phyloP scores from a whole-genome alignment of 2,797 vertebrate species.

The Muscicapa comitata region DNA sequence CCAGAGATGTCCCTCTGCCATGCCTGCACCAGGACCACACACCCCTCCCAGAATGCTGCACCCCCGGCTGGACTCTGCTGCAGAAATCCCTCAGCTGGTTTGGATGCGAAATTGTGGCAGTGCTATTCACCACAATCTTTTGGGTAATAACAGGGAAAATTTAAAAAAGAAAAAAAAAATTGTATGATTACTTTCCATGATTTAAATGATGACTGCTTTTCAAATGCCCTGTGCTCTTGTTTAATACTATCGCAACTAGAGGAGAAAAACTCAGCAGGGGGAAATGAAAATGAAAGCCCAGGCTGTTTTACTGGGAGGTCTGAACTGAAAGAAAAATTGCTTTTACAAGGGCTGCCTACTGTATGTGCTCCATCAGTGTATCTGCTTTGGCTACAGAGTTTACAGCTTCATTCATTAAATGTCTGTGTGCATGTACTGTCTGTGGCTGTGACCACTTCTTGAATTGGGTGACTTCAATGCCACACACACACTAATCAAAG shows the following conservation, averaged over 20 bases:
- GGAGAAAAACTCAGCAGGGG: neutral
- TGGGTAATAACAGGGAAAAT: neutral
- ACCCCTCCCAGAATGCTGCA: neutral
- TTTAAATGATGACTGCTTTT: neutral
- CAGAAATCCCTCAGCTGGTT: neutral
- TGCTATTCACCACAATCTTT: neutral
- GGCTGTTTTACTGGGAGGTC: neutral
- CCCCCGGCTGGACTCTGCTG: neutral
- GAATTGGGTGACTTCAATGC: neutral
- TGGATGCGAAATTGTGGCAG: neutral
- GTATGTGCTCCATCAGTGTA: neutral
- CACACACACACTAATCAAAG: neutral
- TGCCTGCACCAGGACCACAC: neutral
- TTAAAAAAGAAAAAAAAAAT: neutral
- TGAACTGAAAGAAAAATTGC: neutral
- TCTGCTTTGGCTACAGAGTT: neutral
- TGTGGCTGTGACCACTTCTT: neutral
- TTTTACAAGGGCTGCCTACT: neutral
- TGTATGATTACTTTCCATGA: neutral
- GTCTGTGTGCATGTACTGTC: neutral
- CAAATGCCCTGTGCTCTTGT: neutral
- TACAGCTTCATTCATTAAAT: neutral
- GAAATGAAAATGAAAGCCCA: neutral
- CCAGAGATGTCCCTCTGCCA: constrained; percentile 24
- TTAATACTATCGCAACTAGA: neutral